phyloP scores from a whole-genome alignment of 2,797 vertebrate species.

The Lindbergichthys nudifrons region DNA sequence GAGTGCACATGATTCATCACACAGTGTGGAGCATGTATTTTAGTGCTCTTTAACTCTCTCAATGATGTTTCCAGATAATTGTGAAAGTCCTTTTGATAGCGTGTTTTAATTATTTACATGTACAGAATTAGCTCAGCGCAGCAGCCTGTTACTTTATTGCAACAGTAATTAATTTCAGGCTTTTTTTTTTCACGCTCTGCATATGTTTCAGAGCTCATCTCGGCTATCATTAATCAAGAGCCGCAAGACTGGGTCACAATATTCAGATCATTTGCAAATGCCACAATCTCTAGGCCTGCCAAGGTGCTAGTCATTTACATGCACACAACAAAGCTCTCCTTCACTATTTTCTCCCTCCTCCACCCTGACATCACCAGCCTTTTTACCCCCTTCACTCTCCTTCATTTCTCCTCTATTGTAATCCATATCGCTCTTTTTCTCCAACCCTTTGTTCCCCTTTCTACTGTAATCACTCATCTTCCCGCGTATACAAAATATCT shows the following conservation, averaged over 20 bases:
- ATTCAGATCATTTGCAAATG: conserved; percentile 77
- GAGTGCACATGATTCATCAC: conserved; percentile 61
- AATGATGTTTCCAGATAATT: conserved; percentile 61
- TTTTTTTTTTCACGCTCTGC: conserved; percentile 43
- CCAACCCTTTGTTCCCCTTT: conserved; percentile 23
- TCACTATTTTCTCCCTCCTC: conserved; percentile 44
- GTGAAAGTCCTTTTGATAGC: conserved; percentile 56
- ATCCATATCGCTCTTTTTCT: conserved; percentile 30
- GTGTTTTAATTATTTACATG: conserved; percentile 74
- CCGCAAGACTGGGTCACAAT: conserved; percentile 72
- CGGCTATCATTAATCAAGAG: conserved; percentile 74
- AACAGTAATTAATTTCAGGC: conserved; percentile 56
- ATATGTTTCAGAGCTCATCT: conserved; percentile 66
- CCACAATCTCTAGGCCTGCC: conserved; percentile 64
- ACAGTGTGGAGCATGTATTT: conserved; percentile 49
- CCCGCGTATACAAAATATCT: conserved; percentile 36
- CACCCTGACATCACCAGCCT: conserved; percentile 27
- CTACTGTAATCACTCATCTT: conserved; percentile 54
- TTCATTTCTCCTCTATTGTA: conserved; percentile 34
- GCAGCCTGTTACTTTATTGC: conserved; percentile 56
- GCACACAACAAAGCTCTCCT: conserved; percentile 62
- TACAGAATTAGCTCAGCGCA: conserved; percentile 64
- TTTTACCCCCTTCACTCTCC: conserved; percentile 17
- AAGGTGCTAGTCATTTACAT: conserved; percentile 71
- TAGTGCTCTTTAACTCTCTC: conserved; percentile 55